These are phyloP conservation scores for Carollia perspicillata DNA, from an alignment of 2,113 vertebrate genomes.

Conservation along the genomic window DNA sequence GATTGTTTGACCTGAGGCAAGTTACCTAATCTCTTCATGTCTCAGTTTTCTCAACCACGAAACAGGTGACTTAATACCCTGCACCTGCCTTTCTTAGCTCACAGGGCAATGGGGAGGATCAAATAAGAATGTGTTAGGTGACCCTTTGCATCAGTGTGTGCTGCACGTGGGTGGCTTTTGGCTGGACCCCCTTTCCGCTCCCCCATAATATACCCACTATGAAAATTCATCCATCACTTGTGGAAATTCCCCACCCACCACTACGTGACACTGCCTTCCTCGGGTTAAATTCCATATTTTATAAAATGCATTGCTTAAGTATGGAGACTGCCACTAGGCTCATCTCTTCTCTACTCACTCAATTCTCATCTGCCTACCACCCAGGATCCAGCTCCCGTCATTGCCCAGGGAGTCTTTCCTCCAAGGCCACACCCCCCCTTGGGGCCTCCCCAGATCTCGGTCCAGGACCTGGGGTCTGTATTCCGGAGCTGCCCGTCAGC, in stretches of 20 bases:
- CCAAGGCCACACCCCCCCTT: background rate
- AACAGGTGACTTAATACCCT: constrained; percentile 31
- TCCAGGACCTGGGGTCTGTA: background rate
- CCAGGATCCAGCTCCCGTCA: background rate
- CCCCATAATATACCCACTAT: background rate
- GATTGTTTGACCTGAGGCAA: constrained; percentile 28
- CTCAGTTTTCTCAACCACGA: constrained; percentile 52
- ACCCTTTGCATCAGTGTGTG: background rate
- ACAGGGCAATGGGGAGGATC: background rate
- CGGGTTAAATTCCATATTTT: background rate
- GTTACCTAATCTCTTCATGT: constrained; percentile 39
- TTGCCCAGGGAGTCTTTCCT: background rate
- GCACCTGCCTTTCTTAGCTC: constrained; percentile 30
- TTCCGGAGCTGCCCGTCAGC: background rate
- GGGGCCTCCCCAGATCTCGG: background rate
- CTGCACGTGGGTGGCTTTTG: background rate
- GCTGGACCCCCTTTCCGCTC: background rate
- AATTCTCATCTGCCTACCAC: background rate
- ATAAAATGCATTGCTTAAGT: background rate
- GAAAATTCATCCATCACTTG: background rate
- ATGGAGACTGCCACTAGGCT: background rate
- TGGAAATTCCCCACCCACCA: background rate
- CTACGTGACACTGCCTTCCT: background rate
- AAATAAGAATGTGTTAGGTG: constrained; percentile 38
- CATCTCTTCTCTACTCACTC: background rate